Evolutionary conservation across 2,113 vertebrate genomes (phyloP), one percentile per base, ranked within the genome.

Genomic region (western clawed frog (Xenopus tropicalis)): DNA sequence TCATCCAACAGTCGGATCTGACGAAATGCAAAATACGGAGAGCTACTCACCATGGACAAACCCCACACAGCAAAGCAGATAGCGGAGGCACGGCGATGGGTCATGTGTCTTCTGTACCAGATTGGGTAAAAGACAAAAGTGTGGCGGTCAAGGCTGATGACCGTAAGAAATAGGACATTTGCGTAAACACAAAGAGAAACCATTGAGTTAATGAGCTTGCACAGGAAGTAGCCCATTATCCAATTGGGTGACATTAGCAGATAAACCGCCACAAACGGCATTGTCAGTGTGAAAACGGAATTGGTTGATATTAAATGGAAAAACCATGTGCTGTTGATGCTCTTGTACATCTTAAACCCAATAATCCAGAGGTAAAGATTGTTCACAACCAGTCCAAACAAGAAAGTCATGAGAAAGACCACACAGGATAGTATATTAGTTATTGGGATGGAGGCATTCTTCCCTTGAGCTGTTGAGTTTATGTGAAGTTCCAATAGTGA

Each of bases 281-380:
- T 3, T 19, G 71, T 52, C 29, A 71, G 65, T 25, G 69, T 77
- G 7, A 72, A 80, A 23, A 86, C 29, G 51, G 85, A 78, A 69
- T 86, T 80, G 1, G 80, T 78, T 19, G 85, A 66, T 62, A 85
- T 83, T 21, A 85, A 71, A 73, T 88, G 83, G 54, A 82, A 80
- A 77, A 82, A 85, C 29, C 82, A 79, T 20, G 79, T 56, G 0
- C 80, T 82, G 57, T 79, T 85, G 29, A 83, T 78, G 0, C 78
- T 83, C 58, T 64, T 83, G 65, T 81, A 79, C 81, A 85, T 86
- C 69, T 80, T 85, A 70, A 82, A 74, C 57, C 76, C 74, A 66
- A 86, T 77, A 20, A 84, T 73, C 83, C 83, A 86, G 1, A 85
- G 70, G 17, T 82, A 82, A 57, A 85, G 42, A 5, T 78, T 69